Base-by-base conservation (phyloP, 2,888 invertebrate genomes). In the Glaucopsyche alexis region DNA sequence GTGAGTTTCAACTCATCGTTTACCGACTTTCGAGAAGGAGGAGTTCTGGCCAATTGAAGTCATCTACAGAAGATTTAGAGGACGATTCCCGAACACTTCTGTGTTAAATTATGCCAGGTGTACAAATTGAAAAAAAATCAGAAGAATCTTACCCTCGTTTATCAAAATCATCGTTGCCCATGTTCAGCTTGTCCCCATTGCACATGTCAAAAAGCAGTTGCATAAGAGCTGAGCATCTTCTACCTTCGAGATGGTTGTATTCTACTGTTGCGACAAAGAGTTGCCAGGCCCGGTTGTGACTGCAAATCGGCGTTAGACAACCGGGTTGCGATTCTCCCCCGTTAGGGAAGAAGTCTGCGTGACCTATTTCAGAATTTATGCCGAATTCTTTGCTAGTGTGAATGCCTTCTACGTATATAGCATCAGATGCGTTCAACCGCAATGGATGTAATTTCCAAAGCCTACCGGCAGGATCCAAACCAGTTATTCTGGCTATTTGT, bases 321-420 rank as follows among this genome's bases (percentile, higher is more conserved):
- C 84, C 86, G 5, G 87, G 87, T 74, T 88, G 87, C 14, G 78
- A 78, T 45, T 72, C 81, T 3, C 94, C 94, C 64, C 91, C 88
- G 76, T 94, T 94, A n/a, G 94, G 93, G 87, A 91, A 94, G 83
- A 94, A 94, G 80, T 94, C 94, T 8, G 84, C 93, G 74, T 93
- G 85, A 0, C 91, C 94, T 4, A 94, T 83, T 7, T 77, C 78
- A 75, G 38, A 29, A 16, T 69, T 72, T 19, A 78, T 76, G 7
- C 77, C 77, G 84, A 52, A 1, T 9, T 74, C 3, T 83, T 73
- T 85, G 76, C 89, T 86, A 0, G 92, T 92, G 76, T 93, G 92
- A 0, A 92, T 90, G 0, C 82, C 87, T 73, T 89, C 89, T 0
- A 88, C 88, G 75, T 88, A 88, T 0, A 80, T 47, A 7, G 77